A percentile compares a stretch with the other conserved stretches of the same genome.
Conservation (phyloP, 2,888 invertebrate species). For the Trichacis sp. region DNA sequence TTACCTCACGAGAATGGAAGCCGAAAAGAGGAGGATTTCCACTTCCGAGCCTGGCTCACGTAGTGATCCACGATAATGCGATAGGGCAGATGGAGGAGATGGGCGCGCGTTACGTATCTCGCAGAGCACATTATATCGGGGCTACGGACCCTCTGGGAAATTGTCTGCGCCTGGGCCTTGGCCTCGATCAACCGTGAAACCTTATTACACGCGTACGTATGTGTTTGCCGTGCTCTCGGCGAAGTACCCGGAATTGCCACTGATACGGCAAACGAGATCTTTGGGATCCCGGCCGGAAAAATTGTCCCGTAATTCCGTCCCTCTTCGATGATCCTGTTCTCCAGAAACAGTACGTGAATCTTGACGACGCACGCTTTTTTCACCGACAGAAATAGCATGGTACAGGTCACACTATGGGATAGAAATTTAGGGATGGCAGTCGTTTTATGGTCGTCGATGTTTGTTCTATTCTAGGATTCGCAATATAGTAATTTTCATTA, state of each 20-base stretch:
- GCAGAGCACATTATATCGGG: slow-evolving; percentile 60
- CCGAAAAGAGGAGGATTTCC: slow-evolving; percentile 19
- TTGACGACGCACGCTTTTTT: too few relatives aligned
- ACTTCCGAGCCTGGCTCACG: slow-evolving; percentile 40
- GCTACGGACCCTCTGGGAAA: slow-evolving; percentile 65
- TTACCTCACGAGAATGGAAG: slow-evolving; percentile 40
- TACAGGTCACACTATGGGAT: too few relatives aligned
- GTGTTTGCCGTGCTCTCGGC: slow-evolving; percentile 18
- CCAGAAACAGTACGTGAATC: too few relatives aligned
- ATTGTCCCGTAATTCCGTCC: slow-evolving; percentile 1
- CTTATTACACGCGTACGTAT: slow-evolving; percentile 39
- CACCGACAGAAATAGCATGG: too few relatives aligned
- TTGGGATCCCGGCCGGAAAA: not conserved
- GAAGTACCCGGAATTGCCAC: slow-evolving; percentile 11
- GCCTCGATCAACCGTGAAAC: slow-evolving; percentile 67
- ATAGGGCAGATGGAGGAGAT: slow-evolving; percentile 51
- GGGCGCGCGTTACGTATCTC: slow-evolving; percentile 52
- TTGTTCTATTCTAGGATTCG: too few relatives aligned
- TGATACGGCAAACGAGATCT: not conserved
- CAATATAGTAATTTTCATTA: too few relatives aligned
- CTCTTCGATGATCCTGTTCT: slow-evolving; percentile 6
- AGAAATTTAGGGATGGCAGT: too few relatives aligned
- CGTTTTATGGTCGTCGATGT: too few relatives aligned
- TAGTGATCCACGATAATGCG: slow-evolving; percentile 51
- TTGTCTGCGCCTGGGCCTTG: slow-evolving; percentile 56